Conservation (phyloP, 2,797 vertebrate genomes). For the Xyrichtys novacula region DNA sequence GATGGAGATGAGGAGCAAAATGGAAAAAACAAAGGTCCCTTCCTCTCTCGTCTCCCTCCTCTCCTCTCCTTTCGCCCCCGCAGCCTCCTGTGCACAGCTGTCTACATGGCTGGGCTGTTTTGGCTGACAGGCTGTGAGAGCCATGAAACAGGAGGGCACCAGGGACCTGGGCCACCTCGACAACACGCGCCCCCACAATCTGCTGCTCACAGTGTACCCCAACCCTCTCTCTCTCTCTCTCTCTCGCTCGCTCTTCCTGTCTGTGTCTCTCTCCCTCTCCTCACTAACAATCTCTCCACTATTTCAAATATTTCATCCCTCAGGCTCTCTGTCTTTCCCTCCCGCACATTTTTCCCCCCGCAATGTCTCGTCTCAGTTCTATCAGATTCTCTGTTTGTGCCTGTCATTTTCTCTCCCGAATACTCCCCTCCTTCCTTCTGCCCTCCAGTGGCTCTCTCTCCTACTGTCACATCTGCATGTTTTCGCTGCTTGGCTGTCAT, state of each 20-base stretch:
- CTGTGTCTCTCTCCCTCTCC: slow-evolving; percentile 27
- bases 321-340: slow-evolving; percentile 53
- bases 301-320: slow-evolving; percentile 74
- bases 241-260: no score
- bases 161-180: slow-evolving; percentile 81
- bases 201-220: slow-evolving; percentile 68
- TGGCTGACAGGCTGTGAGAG: slow-evolving; percentile 81
- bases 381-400: slow-evolving; percentile 71
- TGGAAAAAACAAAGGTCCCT: slow-evolving; percentile 67
- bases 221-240: slow-evolving; percentile 33
- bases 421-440: slow-evolving; percentile 60
- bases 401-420: slow-evolving; percentile 69
- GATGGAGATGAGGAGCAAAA: slow-evolving; percentile 65
- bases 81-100: slow-evolving; percentile 82
- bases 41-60: slow-evolving; percentile 22
- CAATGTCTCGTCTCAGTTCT: slow-evolving; percentile 54
- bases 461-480: slow-evolving; percentile 75
- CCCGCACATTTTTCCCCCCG: slow-evolving; percentile 31
- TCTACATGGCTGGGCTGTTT: slow-evolving; percentile 81
- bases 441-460: slow-evolving; percentile 71
- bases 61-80: slow-evolving; percentile 67
- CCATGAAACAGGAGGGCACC: slow-evolving; percentile 83
- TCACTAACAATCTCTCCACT: slow-evolving; percentile 69
- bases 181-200: slow-evolving; percentile 83
- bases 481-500: slow-evolving; percentile 67